Base-by-base conservation (phyloP, 2,797 vertebrate genomes). In the Echiichthys vipera region DNA sequence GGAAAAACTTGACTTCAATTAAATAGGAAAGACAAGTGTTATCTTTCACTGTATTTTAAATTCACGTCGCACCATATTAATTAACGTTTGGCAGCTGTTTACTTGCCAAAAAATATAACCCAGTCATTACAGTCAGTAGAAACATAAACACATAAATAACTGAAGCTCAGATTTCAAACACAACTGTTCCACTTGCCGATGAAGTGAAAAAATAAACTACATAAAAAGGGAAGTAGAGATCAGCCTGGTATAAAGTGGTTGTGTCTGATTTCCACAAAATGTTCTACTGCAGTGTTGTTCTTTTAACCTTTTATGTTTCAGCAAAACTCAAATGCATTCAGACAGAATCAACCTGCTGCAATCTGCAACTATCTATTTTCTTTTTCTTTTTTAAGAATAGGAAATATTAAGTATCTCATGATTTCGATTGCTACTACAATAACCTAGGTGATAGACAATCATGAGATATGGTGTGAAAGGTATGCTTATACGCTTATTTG, bases 1-100 rank as follows among this genome's bases (percentile, higher is more conserved):
- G 40, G 42, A 57, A 20, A 58, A 37, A 56, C 25, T 54, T 40
- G 9, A 37, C 61, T 50, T 73, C 42, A 51, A 36, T 50, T 51
- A 37, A 54, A 67, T 22, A 75, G 29, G 43, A 22, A n/a, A 25
- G 36, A 47, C 54, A 36, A 30, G n/a, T 9, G 14, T 27, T 71
- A 46, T 25, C 24, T 45, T 40, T 59, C 17, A 24, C 13, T 49
- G 5, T 14, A 10, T 65, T 42, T 34, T 25, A 37, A 37, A 56
- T 55, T 11, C 13, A 36, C 40, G 22, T 53, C 22, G 34, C n/a
- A 36, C 49, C 58, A 56, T 7, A 40, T 25, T 49, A 55, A 54
- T 43, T 30, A 14, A 32, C 1, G 22, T 55, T 29, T 46, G 39
- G 3, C 24, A 64, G 68, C 20, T 49, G 32, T 58, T 64, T 27